Conservation (phyloP, 1,140 invertebrate species). For the Ostrea denselamellosa region DNA sequence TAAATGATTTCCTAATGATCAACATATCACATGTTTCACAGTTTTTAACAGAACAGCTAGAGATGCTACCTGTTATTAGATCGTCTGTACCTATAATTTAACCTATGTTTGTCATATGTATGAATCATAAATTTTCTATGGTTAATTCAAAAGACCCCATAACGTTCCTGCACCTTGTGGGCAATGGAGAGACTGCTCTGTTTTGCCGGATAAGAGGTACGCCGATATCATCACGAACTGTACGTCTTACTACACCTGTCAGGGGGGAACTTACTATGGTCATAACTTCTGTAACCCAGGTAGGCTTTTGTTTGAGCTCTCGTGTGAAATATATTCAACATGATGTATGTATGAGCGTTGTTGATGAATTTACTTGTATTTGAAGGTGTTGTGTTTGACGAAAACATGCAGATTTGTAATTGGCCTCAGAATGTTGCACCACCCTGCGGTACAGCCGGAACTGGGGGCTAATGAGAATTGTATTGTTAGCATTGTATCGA, state of each 20-base stretch:
- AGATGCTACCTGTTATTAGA: neutral
- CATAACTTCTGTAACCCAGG: constrained; percentile 61
- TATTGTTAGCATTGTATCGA: no score
- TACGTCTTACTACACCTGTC: constrained; percentile 60
- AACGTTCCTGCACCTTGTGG: constrained; percentile 54
- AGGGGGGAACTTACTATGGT: constrained; percentile 57
- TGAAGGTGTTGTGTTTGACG: constrained; percentile 11
- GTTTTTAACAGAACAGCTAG: neutral
- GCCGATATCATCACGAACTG: constrained; percentile 55
- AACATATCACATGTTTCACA: no score
- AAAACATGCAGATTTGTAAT: constrained; percentile 8
- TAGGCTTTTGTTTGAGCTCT: neutral
- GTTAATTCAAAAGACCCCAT: neutral
- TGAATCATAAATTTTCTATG: neutral
- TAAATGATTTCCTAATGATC: no score
- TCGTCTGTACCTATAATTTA: neutral
- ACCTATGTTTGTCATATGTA: neutral
- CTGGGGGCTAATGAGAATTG: neutral
- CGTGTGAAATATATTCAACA: no score
- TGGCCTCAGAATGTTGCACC: constrained; percentile 15
- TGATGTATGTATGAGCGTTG: neutral
- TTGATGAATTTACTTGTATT: neutral
- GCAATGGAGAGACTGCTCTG: constrained; percentile 56
- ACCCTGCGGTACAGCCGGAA: constrained; percentile 15
- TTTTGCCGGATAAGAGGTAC: constrained; percentile 51